Percentiles rank a stretch among this genome's conserved stretches.
Conservation (phyloP, 1,140 invertebrate species). For the Drosophila gunungcola region DNA sequence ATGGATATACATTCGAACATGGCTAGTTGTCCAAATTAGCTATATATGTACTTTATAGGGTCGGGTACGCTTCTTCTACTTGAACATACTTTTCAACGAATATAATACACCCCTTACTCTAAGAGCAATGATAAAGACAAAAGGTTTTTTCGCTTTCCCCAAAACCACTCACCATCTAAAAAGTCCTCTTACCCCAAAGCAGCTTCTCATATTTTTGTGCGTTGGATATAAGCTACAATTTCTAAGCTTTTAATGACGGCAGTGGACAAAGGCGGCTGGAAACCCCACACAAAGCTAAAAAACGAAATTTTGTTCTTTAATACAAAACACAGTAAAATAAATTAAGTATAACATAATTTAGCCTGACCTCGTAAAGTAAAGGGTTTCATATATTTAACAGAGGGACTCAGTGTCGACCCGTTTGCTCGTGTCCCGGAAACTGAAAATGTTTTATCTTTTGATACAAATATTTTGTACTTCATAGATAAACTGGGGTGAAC, state of each 20-base stretch:
- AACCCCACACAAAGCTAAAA: neutral
- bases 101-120: no score
- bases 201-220: slow-evolving; percentile 51
- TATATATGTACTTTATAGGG: no score
- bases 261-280: neutral
- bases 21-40: no score
- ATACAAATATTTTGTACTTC: neutral
- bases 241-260: slow-evolving; percentile 72
- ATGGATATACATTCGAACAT: no score
- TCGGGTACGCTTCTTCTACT: no score
- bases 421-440: neutral
- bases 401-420: no score
- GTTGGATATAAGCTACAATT: slow-evolving; percentile 73
- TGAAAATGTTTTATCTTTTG: neutral
- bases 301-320: slow-evolving; percentile 1
- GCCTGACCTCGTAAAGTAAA: no score
- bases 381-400: no score
- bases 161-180: neutral
- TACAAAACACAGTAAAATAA: neutral
- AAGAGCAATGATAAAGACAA: slow-evolving; percentile 67
- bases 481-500: slow-evolving; percentile 4
- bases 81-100: no score
- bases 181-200: no score
- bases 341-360: no score
- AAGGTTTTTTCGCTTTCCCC: slow-evolving; percentile 48